A percentile compares a stretch with the other conserved stretches of the same genome.
These are phyloP conservation scores for Trissonchulus latispiculum DNA, from an alignment of 2,888 invertebrate genomes.

Conservation along the genomic window DNA sequence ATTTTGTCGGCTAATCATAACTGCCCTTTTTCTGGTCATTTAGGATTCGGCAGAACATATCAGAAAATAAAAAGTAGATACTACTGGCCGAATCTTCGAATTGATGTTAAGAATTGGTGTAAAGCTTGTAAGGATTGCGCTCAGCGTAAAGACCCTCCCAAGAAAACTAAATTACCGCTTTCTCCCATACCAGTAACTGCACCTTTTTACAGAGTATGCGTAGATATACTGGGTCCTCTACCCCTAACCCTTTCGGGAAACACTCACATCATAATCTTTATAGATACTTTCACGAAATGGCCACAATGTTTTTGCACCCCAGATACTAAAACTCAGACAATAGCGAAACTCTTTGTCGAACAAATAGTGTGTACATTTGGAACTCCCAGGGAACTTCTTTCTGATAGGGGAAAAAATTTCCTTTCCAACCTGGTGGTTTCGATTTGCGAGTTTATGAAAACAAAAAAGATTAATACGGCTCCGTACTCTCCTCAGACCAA, in stretches of 20 bases:
- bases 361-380: background rate
- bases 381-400: background rate
- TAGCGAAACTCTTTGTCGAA: slow-evolving; percentile 29
- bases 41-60: slow-evolving; percentile 27
- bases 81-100: slow-evolving; percentile 28
- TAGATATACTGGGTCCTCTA: slow-evolving; percentile 31
- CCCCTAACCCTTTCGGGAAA: slow-evolving; percentile 24
- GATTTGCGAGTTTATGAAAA: background rate
- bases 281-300: slow-evolving; percentile 29
- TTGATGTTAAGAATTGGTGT: slow-evolving; percentile 22
- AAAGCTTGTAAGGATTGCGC: no score
- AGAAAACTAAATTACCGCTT: slow-evolving; percentile 17
- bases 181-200: slow-evolving; percentile 22
- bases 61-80: slow-evolving; percentile 22
- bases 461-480: no score
- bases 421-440: background rate
- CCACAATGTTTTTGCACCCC: slow-evolving; percentile 34
- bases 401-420: background rate
- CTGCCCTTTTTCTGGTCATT: slow-evolving; percentile 27
- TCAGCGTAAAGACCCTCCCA: slow-evolving; percentile 19
- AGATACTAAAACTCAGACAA: slow-evolving; percentile 36
- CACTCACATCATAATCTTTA: slow-evolving; percentile 29
- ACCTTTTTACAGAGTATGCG: slow-evolving; percentile 30
- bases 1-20: slow-evolving; percentile 21
- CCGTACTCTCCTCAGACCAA: no score